Conservation (phyloP, 2,113 vertebrate species). For the Campylorhamphus procurvoides region DNA sequence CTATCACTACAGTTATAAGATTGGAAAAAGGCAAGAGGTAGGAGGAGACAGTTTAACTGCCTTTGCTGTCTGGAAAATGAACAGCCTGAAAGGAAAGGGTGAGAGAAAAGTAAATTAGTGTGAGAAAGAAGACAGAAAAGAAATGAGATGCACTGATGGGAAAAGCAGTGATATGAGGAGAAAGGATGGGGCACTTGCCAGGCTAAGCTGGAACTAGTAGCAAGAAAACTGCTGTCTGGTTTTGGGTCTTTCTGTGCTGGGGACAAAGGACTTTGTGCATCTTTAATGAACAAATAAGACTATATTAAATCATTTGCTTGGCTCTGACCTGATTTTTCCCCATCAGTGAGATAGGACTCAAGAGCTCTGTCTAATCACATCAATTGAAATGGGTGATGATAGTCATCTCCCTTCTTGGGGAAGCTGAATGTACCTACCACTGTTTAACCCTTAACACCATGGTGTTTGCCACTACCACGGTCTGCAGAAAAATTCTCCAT, state of each 20-base stretch:
- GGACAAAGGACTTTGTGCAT: background rate
- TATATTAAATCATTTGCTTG: background rate
- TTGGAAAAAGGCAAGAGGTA: background rate
- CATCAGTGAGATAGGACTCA: background rate
- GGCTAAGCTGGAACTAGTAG: background rate
- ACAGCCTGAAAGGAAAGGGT: background rate
- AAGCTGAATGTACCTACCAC: background rate
- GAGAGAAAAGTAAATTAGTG: background rate
- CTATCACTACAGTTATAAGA: background rate
- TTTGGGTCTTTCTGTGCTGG: background rate
- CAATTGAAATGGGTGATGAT: background rate
- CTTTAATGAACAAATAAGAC: background rate
- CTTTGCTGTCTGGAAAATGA: slow-evolving; percentile 23
- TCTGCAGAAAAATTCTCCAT: background rate
- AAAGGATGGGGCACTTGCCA: background rate
- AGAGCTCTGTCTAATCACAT: background rate
- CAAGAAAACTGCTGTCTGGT: background rate
- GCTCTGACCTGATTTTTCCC: background rate
- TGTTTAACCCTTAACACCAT: background rate
- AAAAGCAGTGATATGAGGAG: background rate
- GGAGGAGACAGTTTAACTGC: background rate
- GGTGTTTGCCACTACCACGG: background rate
- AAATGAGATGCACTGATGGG: background rate
- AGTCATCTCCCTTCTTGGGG: background rate
- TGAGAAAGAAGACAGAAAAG: background rate